Evolutionary conservation across 2,888 invertebrate species (phyloP), one percentile per base, ranked within the genome.

Genomic region (Sesia apiformis): DNA sequence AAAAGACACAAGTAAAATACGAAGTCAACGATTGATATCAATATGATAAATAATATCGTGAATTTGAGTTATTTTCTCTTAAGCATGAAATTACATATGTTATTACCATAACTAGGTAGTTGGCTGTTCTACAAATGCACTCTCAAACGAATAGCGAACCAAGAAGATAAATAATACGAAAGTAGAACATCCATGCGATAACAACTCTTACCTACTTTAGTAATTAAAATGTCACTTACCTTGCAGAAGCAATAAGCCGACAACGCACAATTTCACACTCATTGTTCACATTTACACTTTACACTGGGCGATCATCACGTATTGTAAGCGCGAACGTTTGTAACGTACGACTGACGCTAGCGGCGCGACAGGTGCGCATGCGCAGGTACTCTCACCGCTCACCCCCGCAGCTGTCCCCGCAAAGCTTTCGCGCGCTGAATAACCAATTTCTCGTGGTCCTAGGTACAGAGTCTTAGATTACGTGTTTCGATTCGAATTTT

Each of bases 341-440:
- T 23, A 23, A 23, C 60, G 69, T 60, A 69, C 69, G 69, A 84
- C 81, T 84, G 76, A 64, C 23, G 60, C 63, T 57, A 52, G 55
- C 58, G 51, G 49, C 39, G 62, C 62, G 67, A 70, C 81, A 81
- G 77, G 81, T 80, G 66, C 63, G 64, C 61, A 46, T 49, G 58
- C 61, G 52, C 70, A 61, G 61, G 63, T 63, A 54, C 50, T 50
- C 54, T 40, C 53, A 41, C 55, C 58, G 49, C 56, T 51, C 57
- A 41, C 62, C 56, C 54, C 49, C 38, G 40, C 57, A 54, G 52
- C 60, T 51, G 57, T 55, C 60, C 53, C 57, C 54, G 58, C 57
- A 55, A 67, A 76, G 79, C 76, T 79, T 81, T 80, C 80, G 79
- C 81, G 81, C 63, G 73, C 78, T 72, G 78, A 83, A 80, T 82